These are phyloP conservation scores for Protonemura montana DNA, from an alignment of 2,888 invertebrate genomes.

Conservation along the genomic window DNA sequence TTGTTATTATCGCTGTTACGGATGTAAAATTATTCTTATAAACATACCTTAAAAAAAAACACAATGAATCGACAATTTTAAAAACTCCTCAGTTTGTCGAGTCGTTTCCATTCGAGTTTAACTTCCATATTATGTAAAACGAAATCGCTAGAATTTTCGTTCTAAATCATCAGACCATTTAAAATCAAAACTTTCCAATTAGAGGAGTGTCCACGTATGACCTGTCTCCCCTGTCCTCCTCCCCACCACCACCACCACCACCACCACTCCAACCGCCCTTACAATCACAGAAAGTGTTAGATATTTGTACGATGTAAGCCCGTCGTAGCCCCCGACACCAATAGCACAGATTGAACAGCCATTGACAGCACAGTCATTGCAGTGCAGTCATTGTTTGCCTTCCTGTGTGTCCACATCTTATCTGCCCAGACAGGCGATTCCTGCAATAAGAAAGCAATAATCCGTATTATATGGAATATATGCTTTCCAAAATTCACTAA, in stretches of 20 bases:
- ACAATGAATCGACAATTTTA: slow-evolving; percentile 1
- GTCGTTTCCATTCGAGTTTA: slow-evolving; percentile 16
- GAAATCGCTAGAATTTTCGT: slow-evolving; percentile 4
- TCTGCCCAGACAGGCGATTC: slow-evolving; percentile 58
- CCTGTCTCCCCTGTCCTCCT: slow-evolving; percentile 20
- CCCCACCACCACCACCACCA: background rate
- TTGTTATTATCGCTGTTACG: slow-evolving; percentile 20
- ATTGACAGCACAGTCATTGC: slow-evolving; percentile 1
- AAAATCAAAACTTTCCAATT: slow-evolving; percentile 7
- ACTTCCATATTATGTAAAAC: background rate
- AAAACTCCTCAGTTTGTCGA: slow-evolving; percentile 18
- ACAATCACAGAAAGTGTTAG: slow-evolving; percentile 24
- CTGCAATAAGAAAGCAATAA: slow-evolving; percentile 66
- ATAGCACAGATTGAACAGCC: background rate
- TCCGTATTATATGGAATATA: slow-evolving; percentile 62
- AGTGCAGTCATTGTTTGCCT: slow-evolving; percentile 16
- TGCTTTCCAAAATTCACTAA: slow-evolving; percentile 62
- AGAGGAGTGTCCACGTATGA: slow-evolving; percentile 3
- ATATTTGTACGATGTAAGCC: slow-evolving; percentile 35
- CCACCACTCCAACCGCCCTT: background rate
- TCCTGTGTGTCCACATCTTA: slow-evolving; percentile 45
- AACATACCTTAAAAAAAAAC: slow-evolving; percentile 29
- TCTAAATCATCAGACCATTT: background rate
- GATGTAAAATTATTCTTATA: slow-evolving; percentile 34
- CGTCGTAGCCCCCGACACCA: background rate